Conservation (phyloP, 2,113 vertebrate species). For the Geococcyx californianus region DNA sequence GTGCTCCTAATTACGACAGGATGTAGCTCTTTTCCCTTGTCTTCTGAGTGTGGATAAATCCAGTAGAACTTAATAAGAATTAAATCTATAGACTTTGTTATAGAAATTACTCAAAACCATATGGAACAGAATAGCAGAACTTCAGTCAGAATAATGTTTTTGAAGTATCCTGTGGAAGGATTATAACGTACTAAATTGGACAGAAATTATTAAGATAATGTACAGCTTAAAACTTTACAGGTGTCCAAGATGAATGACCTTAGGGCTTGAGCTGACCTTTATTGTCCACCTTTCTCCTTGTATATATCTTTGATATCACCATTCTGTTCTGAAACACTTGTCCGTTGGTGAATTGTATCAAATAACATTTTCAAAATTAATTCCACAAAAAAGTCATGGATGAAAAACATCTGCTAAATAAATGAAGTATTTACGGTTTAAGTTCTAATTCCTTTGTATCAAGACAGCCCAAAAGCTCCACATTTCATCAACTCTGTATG, state of each 20-base stretch:
- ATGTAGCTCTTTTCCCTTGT: background rate
- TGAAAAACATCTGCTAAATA: too few species aligned
- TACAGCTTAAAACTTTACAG: background rate
- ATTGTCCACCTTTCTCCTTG: background rate
- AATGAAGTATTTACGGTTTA: too few species aligned
- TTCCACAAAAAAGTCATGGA: too few species aligned
- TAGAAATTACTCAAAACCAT: background rate
- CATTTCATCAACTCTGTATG: too few species aligned
- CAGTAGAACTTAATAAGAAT: background rate
- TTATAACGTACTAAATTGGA: background rate
- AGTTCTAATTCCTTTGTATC: too few species aligned
- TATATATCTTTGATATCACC: background rate
- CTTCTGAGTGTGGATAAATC: background rate
- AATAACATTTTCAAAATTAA: too few species aligned
- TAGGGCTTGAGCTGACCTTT: background rate
- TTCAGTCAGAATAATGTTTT: background rate
- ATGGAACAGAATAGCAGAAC: background rate
- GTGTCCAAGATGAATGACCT: background rate
- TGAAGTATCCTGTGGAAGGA: background rate
- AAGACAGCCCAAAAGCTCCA: too few species aligned
- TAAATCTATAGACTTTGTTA: background rate
- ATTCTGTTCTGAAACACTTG: background rate
- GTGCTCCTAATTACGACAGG: background rate
- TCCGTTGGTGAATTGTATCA: too few species aligned
- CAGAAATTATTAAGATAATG: background rate